These are phyloP conservation scores for Tethea ocularis DNA, from an alignment of 2,888 invertebrate genomes.

Conservation along the genomic window DNA sequence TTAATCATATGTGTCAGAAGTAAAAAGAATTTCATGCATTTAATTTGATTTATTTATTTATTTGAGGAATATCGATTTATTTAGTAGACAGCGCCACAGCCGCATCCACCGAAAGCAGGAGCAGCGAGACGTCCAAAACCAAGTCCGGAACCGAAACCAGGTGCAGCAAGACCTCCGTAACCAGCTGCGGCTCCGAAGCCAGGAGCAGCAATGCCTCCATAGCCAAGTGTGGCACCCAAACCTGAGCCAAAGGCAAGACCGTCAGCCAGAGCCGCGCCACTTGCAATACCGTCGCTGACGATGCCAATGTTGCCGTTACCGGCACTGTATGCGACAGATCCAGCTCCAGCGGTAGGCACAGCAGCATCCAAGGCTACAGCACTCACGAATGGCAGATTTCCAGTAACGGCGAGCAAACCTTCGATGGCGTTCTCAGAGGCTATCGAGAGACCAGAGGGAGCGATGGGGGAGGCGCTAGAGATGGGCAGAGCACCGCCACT, in stretches of 20 bases:
- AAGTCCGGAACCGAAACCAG: background rate
- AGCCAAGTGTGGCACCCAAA: background rate
- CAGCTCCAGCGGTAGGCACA: slow-evolving; percentile 29
- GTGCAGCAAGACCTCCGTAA: no score
- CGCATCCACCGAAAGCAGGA: background rate
- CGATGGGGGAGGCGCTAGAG: slow-evolving; percentile 28
- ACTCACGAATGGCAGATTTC: background rate
- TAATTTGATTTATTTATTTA: no score
- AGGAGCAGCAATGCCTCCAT: no score
- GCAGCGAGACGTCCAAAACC: background rate
- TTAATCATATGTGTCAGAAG: no score
- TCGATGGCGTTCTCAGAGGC: slow-evolving; percentile 12
- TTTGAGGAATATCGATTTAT: no score
- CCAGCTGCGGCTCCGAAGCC: no score
- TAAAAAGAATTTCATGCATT: no score
- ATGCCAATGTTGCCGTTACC: slow-evolving; percentile 11
- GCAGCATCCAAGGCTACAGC: no score
- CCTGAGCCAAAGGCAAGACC: no score
- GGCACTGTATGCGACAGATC: slow-evolving; percentile 28
- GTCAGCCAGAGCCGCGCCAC: background rate
- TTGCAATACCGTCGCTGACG: background rate
- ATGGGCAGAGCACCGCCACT: slow-evolving; percentile 19
- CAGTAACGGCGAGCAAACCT: slow-evolving; percentile 14
- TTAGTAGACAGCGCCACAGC: no score
- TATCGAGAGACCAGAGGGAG: slow-evolving; percentile 26